Conservation (phyloP, 1,140 invertebrate species). For the Orchesella cincta region DNA sequence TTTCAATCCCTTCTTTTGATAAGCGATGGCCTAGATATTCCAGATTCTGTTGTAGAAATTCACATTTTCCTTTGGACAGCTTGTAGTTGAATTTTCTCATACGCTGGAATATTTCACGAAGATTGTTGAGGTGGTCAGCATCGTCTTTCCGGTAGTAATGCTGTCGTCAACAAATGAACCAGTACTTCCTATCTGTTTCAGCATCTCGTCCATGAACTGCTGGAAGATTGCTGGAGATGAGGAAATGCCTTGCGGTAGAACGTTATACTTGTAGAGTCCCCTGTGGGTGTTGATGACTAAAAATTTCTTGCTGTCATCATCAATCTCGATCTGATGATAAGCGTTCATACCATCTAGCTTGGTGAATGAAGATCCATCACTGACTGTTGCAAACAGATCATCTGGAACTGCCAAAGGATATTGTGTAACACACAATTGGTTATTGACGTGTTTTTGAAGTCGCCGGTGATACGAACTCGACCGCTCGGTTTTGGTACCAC, state of each 20-base stretch:
- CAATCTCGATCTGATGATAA: conserved; percentile 56
- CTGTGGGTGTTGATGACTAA: conserved; percentile 53
- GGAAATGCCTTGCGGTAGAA: conserved; percentile 53
- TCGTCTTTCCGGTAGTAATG: conserved; percentile 45
- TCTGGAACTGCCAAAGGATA: conserved; percentile 32
- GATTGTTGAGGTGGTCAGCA: conserved; percentile 44
- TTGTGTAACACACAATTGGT: conserved; percentile 28
- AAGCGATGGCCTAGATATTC: conserved; percentile 56
- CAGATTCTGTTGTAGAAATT: conserved; percentile 51
- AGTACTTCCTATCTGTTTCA: conserved; percentile 47
- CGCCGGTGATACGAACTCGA: conserved; percentile 43
- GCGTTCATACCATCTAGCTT: conserved; percentile 55
- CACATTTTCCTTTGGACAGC: conserved; percentile 53
- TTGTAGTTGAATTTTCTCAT: conserved; percentile 10
- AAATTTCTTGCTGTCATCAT: conserved; percentile 51
- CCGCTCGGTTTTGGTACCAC: background rate
- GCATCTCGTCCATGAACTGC: conserved; percentile 42
- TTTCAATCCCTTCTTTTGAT: conserved; percentile 53
- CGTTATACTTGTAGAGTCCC: conserved; percentile 53
- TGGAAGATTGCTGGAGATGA: conserved; percentile 52
- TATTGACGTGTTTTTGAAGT: conserved; percentile 27
- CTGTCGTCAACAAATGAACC: conserved; percentile 53
- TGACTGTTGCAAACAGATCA: conserved; percentile 20
- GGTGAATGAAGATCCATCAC: conserved; percentile 50
- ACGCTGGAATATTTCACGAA: conserved; percentile 49